Evolutionary conservation across 2,888 invertebrate species (phyloP).

Genomic region (Perdita meconis): DNA sequence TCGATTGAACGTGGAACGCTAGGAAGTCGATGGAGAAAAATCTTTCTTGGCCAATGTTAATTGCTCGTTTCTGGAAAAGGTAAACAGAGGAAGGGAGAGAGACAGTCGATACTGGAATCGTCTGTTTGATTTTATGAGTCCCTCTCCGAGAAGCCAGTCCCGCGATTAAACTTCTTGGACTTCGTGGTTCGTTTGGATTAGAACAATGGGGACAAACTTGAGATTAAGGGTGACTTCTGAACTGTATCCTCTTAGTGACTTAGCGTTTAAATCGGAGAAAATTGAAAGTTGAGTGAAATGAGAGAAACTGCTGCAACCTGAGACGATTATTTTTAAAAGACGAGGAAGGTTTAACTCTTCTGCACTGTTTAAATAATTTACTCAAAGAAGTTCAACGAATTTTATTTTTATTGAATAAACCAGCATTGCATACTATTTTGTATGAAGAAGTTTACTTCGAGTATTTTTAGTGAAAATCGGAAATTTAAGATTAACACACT

Average conservation of each 20-base stretch:
- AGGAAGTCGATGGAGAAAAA: neutral
- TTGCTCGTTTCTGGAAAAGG: slow-evolving; percentile 7
- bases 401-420: too few species aligned
- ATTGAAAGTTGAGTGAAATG: neutral
- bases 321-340: too few species aligned
- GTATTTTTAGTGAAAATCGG: too few species aligned
- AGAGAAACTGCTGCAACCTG: neutral
- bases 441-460: too few species aligned
- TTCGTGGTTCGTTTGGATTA: neutral
- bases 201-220: neutral
- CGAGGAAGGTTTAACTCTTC: too few species aligned
- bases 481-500: too few species aligned
- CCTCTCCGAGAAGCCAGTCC: neutral
- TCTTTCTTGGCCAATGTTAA: neutral
- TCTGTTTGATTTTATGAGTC: slow-evolving; percentile 17
- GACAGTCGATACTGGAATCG: neutral
- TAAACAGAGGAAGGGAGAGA: neutral
- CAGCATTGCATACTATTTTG: too few species aligned
- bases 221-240: neutral
- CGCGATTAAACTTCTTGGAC: slow-evolving; percentile 21
- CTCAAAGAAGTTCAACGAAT: too few species aligned
- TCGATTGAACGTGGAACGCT: neutral
- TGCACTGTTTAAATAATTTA: too few species aligned
- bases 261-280: neutral
- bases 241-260: neutral